These are phyloP conservation scores for Nomada fabriciana DNA, from an alignment of 2,888 invertebrate genomes.

Conservation along the genomic window DNA sequence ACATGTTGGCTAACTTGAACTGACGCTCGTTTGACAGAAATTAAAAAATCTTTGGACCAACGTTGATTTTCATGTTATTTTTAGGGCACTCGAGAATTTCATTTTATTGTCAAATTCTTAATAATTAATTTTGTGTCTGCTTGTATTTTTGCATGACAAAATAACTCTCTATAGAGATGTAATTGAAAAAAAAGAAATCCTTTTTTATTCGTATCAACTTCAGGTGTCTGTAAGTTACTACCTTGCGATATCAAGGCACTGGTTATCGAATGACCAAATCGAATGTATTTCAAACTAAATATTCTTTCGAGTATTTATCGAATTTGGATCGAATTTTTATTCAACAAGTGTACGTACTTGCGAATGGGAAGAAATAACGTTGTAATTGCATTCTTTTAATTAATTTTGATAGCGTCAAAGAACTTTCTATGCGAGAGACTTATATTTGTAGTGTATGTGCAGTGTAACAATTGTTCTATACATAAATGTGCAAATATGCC, in stretches of 20 bases:
- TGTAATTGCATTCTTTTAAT: neutral
- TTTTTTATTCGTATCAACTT: slow-evolving; percentile 1
- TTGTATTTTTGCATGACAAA: neutral
- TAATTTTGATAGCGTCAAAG: neutral
- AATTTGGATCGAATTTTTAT: neutral
- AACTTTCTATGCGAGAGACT: neutral
- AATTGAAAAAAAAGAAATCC: neutral
- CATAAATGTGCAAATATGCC: neutral
- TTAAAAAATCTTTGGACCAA: neutral
- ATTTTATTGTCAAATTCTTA: neutral
- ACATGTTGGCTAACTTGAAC: slow-evolving; percentile 11
- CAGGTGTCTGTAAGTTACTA: neutral
- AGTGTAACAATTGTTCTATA: neutral
- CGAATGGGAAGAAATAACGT: neutral
- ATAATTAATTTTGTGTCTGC: neutral
- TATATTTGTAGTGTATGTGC: neutral
- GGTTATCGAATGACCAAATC: neutral
- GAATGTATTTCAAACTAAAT: slow-evolving; percentile 13
- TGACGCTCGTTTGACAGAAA: neutral
- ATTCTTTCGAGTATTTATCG: neutral
- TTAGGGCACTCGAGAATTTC: neutral
- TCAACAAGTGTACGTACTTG: too few species aligned
- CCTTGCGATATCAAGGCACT: neutral
- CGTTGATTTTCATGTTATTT: neutral
- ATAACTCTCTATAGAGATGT: neutral